Conservation (phyloP, 2,797 vertebrate genomes). For the Takifugu ocellatus region DNA sequence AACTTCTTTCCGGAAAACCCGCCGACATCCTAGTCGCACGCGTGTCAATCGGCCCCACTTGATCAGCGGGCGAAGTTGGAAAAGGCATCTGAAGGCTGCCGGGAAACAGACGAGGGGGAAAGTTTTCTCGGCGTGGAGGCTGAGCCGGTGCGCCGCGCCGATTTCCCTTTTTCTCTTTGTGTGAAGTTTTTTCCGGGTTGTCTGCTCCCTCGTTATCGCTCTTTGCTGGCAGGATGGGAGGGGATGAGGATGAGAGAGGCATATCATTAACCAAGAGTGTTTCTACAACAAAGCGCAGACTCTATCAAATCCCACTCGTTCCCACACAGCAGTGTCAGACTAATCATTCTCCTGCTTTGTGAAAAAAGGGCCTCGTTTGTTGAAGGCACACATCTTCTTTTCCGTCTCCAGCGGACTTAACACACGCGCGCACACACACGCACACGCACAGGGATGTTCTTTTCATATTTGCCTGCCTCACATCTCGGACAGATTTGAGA, state of each 20-base stretch:
- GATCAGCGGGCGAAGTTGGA: conserved; percentile 54
- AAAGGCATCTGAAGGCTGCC: conserved; percentile 42
- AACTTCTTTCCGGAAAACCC: conserved; percentile 31
- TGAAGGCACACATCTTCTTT: conserved; percentile 31
- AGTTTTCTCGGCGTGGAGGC: conserved; percentile 48
- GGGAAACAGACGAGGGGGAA: conserved; percentile 31
- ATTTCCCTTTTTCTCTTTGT: conserved; percentile 47
- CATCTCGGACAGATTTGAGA: conserved; percentile 41
- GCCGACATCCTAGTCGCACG: conserved; percentile 31
- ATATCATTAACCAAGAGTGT: conserved; percentile 67
- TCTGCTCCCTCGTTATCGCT: conserved; percentile 67
- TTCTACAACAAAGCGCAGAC: conserved; percentile 65
- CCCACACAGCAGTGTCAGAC: conserved; percentile 51
- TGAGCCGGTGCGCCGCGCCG: conserved; percentile 47
- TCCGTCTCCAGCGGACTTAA: conserved; percentile 31
- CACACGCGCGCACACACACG: conserved; percentile 20
- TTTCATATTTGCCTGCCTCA: conserved; percentile 47
- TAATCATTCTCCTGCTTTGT: conserved; percentile 44
- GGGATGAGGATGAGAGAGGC: conserved; percentile 56
- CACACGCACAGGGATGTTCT: conserved; percentile 19
- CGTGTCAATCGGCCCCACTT: conserved; percentile 42
- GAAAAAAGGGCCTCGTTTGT: conserved; percentile 53
- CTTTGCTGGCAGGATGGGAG: conserved; percentile 37
- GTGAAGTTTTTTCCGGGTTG: conserved; percentile 58
- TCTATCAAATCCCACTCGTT: conserved; percentile 61